phyloP scores from a whole-genome alignment of 2,888 invertebrate species.

The Macrostomum cliftonense region DNA sequence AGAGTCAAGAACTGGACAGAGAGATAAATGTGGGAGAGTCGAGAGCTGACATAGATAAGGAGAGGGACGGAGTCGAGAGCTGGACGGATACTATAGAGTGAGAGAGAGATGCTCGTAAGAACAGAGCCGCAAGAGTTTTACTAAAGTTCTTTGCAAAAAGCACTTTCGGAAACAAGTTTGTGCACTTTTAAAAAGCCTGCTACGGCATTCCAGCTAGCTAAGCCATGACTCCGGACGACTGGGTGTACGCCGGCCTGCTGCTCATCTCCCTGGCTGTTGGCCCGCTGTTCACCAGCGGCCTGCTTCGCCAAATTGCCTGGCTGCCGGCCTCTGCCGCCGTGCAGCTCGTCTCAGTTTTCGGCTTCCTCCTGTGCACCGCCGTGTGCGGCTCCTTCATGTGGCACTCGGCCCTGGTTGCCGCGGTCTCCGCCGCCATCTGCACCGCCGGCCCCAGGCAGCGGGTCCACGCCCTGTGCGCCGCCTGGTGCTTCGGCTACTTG shows the following conservation, averaged over 20 bases:
- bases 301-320: not conserved
- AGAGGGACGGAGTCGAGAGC: too few relatives aligned
- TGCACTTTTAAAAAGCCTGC: too few relatives aligned
- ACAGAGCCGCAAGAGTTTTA: too few relatives aligned
- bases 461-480: not conserved
- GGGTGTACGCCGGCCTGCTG: conserved; percentile 6
- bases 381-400: conserved; percentile 5
- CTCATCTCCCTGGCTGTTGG: conserved; percentile 9
- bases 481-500: conserved; percentile 66
- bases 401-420: not conserved
- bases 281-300: conserved; percentile 4
- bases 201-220: too few relatives aligned
- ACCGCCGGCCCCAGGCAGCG: not conserved
- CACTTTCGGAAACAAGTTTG: too few relatives aligned
- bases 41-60: too few relatives aligned
- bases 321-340: not conserved
- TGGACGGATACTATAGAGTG: too few relatives aligned
- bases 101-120: too few relatives aligned
- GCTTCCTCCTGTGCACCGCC: conserved; percentile 4
- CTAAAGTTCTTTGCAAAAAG: too few relatives aligned
- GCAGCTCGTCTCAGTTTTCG: conserved; percentile 6
- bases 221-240: conserved; percentile 7
- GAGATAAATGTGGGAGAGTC: too few relatives aligned
- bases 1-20: too few relatives aligned
- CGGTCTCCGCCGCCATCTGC: conserved; percentile 4